Conservation (phyloP, 2,113 vertebrate species). For the Electrona antarctica region DNA sequence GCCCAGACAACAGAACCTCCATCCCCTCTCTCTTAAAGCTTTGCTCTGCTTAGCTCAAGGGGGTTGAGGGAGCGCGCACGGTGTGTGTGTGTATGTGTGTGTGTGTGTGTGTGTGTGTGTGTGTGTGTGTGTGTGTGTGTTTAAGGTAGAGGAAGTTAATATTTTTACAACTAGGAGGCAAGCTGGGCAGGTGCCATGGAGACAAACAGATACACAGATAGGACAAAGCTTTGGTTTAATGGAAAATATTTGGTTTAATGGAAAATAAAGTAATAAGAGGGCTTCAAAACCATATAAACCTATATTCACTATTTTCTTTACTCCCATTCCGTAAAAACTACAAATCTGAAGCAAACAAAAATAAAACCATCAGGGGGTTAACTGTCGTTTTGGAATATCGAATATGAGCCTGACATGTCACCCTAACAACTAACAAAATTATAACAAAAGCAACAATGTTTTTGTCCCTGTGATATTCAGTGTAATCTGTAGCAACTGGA, state of each 20-base stretch:
- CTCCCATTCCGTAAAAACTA: neutral
- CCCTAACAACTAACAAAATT: too few relatives aligned
- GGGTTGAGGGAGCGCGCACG: neutral
- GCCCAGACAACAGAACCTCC: constrained; percentile 60
- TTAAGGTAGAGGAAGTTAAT: constrained; percentile 32
- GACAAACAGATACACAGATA: constrained; percentile 26
- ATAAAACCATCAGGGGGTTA: neutral
- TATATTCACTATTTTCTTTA: neutral
- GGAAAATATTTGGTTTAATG: too few relatives aligned
- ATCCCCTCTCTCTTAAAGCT: constrained; percentile 37
- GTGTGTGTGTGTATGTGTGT: constrained; percentile 6
- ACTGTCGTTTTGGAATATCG: neutral
- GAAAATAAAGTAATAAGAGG: too few relatives aligned
- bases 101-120: constrained; percentile 20
- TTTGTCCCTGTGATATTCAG: too few relatives aligned
- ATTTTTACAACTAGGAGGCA: constrained; percentile 35
- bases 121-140: constrained; percentile 8
- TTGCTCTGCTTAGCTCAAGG: constrained; percentile 34
- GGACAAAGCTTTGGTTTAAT: too few relatives aligned
- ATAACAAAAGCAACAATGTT: too few relatives aligned
- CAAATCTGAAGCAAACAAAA: neutral
- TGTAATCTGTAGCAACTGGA: neutral
- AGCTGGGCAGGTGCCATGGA: constrained; percentile 35
- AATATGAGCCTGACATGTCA: too few relatives aligned
- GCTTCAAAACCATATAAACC: too few relatives aligned